Conservation (phyloP, 2,797 vertebrate species). For the Ceryle rudis region DNA sequence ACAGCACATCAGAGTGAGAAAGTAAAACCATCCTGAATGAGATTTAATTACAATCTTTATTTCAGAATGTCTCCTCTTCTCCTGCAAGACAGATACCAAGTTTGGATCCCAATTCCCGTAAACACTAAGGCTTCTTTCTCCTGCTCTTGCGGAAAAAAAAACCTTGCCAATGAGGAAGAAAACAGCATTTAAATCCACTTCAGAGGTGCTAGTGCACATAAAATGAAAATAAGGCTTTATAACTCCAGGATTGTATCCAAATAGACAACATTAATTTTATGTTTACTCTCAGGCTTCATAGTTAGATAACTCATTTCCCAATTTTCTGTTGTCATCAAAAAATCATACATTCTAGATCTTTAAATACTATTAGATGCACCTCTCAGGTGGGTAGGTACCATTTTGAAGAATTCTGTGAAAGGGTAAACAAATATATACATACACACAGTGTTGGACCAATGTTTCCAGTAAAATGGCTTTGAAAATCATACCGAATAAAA, state of each 20-base stretch:
- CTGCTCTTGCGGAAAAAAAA: neutral
- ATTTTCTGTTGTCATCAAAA: neutral
- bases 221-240: conserved; percentile 4
- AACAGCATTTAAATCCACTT: neutral
- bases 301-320: neutral
- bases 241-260: neutral
- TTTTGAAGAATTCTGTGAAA: neutral
- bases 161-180: neutral
- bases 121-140: neutral
- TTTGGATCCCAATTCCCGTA: neutral
- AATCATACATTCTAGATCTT: neutral
- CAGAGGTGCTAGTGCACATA: neutral
- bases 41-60: neutral
- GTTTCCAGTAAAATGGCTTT: neutral
- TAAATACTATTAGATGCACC: neutral
- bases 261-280: neutral
- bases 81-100: neutral
- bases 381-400: neutral
- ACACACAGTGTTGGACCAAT: neutral
- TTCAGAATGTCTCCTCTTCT: neutral
- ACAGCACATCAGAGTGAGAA: neutral
- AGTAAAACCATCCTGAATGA: neutral
- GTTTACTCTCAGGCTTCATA: neutral
- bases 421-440: neutral
- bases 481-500: neutral